Evolutionary conservation across 2,888 invertebrate species (phyloP).

Genomic region (Megaustenia siamemsis): DNA sequence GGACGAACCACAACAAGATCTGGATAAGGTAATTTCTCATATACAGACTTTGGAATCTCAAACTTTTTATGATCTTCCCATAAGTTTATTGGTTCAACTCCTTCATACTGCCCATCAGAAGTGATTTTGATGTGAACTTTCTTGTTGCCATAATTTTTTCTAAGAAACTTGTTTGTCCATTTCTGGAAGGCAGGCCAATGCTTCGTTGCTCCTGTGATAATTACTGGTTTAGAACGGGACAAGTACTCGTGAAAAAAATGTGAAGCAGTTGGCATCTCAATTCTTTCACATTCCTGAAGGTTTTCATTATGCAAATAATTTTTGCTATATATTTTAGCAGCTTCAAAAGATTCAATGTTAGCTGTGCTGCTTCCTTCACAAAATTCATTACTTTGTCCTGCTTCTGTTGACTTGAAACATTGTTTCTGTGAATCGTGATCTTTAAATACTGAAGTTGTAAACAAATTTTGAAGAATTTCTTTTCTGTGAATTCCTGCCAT

Average conservation of each 20-base stretch:
- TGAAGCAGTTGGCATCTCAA: conserved; percentile 59
- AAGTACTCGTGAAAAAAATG: conserved; percentile 74
- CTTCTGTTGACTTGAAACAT: background rate
- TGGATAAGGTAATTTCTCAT: conserved; percentile 68
- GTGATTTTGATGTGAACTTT: conserved; percentile 76
- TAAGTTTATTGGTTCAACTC: conserved; percentile 71
- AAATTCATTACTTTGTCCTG: background rate
- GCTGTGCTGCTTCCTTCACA: background rate
- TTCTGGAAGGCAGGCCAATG: conserved; percentile 73
- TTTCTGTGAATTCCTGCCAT: conserved; percentile 67
- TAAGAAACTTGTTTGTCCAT: conserved; percentile 75
- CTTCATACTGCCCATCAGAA: conserved; percentile 76
- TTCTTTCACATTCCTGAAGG: conserved; percentile 66
- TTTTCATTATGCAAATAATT: conserved; percentile 12
- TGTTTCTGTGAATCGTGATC: background rate
- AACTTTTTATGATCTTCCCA: conserved; percentile 73
- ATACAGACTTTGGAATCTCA: conserved; percentile 71
- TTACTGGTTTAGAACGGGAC: conserved; percentile 74
- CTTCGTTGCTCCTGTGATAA: conserved; percentile 68
- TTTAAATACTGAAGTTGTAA: conserved; percentile 50
- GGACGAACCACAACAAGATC: conserved; percentile 78
- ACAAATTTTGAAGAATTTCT: conserved; percentile 69
- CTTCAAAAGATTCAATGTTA: background rate
- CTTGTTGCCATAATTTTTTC: conserved; percentile 64
- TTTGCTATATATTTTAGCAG: background rate